Base-by-base conservation (phyloP, 1,140 invertebrate species). In the Caerostris darwini region DNA sequence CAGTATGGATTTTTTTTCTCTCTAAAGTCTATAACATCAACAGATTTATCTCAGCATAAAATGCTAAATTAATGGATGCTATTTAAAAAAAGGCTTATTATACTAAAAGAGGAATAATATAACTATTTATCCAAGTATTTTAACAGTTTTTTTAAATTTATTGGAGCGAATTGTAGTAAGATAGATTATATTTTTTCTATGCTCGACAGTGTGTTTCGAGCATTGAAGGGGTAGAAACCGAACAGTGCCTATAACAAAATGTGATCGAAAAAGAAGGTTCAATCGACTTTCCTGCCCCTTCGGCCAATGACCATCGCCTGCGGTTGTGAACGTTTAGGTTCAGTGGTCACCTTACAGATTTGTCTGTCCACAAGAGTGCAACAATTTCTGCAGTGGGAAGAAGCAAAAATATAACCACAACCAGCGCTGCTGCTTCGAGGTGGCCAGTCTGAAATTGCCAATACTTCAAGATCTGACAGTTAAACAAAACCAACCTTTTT, bases 321-420 rank as follows among this genome's bases (percentile, higher is more conserved):
- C 19, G 87, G 61, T 67, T 61, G 8, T 64, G 3, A n/a, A 14
- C 87, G 87, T 89, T 89, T 89, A 50, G 87, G 87, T 89, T 89
- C 61, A 89, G 61, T 89, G 87, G 87, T 89, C 87, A 89, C 85
- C 87, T 89, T 69, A 56, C 50, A 53, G 61, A 89, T 89, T 89
- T 56, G 50, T 89, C 87, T 59, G 61, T 69, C 17, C 87, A 71
- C n/a, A 89, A 71, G 56, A 56, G 54, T 14, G 54, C 56, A 69
- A 69, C 64, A 67, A 69, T 56, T 54, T 69, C 7, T 12, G 50
- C 6, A 87, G 19, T 7, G 64, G 34, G 50, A 87, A 87, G 59
- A 87, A 87, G 54, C 59, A 56, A 89, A 54, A 89, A 59, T 69
- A 89, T 56, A 89, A 71, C 64, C 50, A 34, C 34, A 34, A 34